Evolutionary conservation across 2,113 vertebrate genomes (phyloP).

Genomic region (Collichthys lucidus): DNA sequence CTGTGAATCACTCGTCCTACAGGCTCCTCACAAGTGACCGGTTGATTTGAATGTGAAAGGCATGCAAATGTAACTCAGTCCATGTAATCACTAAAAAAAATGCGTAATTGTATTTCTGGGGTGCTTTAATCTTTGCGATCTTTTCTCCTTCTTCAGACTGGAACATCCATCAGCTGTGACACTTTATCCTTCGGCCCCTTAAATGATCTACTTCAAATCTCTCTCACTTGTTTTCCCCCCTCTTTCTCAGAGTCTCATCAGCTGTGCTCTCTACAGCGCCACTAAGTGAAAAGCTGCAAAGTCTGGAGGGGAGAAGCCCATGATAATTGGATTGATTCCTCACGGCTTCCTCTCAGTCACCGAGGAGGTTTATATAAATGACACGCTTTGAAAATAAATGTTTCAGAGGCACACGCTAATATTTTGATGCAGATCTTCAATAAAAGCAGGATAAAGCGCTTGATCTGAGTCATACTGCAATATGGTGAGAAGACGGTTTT

Average conservation of each 20-base stretch:
- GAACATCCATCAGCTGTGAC: neutral
- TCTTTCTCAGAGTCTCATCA: neutral
- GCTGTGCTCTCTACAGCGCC: conserved; percentile 4
- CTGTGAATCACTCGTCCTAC: conserved; percentile 4
- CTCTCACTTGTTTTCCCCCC: neutral
- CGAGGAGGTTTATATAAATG: neutral
- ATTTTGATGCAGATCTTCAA: neutral
- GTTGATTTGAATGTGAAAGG: neutral
- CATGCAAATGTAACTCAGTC: neutral
- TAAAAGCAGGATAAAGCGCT: neutral
- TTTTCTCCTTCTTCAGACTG: neutral
- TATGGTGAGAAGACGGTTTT: neutral
- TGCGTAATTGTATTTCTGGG: neutral
- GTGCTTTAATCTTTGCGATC: neutral
- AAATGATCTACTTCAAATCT: conserved; percentile 19
- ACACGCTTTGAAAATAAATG: neutral
- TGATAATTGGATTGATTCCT: conserved; percentile 34
- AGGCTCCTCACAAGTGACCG: neutral
- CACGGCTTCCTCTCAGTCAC: conserved; percentile 2
- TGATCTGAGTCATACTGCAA: neutral
- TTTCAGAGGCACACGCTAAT: neutral
- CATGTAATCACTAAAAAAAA: neutral
- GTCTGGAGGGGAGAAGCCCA: neutral
- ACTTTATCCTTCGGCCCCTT: conserved; percentile 1
- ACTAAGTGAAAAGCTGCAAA: conserved; percentile 13